Percentiles rank a stretch among this genome's conserved stretches.
Conservation (phyloP, 2,797 vertebrate genomes). For the Pelobates cultripes region DNA sequence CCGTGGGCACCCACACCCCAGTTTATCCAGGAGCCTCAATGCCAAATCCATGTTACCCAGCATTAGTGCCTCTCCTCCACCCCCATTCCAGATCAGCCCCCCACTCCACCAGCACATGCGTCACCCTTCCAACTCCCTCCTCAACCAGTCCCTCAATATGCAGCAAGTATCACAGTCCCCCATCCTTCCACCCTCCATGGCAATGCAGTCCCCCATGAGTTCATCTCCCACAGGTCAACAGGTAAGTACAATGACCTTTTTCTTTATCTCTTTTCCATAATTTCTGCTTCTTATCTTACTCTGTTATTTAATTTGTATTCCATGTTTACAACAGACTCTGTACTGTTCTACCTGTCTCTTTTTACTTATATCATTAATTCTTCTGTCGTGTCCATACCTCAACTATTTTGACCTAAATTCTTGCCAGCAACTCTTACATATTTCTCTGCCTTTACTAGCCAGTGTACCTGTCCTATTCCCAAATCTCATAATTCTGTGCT, state of each 20-base stretch:
- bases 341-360: no score
- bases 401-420: no score
- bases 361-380: no score
- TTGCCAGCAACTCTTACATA: no score
- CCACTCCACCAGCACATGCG: constrained; percentile 94
- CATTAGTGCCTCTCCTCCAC: constrained; percentile 91
- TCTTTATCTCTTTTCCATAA: neutral
- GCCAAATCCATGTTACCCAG: constrained; percentile 92
- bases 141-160: constrained; percentile 95
- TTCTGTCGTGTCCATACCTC: no score
- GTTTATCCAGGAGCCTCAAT: constrained; percentile 84
- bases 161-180: constrained; percentile 93
- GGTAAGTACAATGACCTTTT: constrained; percentile 70
- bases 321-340: no score
- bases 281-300: neutral
- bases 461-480: no score
- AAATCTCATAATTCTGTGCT: no score
- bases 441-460: no score
- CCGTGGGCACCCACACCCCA: constrained; percentile 81
- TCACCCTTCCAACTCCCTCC: constrained; percentile 86
- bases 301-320: no score
- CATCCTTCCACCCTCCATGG: constrained; percentile 95
- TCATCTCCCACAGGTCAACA: constrained; percentile 93
- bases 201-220: constrained; percentile 87
- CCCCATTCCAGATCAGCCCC: constrained; percentile 94